phyloP scores from a whole-genome alignment of 2,797 vertebrate species.

The Antennarius maculatus region DNA sequence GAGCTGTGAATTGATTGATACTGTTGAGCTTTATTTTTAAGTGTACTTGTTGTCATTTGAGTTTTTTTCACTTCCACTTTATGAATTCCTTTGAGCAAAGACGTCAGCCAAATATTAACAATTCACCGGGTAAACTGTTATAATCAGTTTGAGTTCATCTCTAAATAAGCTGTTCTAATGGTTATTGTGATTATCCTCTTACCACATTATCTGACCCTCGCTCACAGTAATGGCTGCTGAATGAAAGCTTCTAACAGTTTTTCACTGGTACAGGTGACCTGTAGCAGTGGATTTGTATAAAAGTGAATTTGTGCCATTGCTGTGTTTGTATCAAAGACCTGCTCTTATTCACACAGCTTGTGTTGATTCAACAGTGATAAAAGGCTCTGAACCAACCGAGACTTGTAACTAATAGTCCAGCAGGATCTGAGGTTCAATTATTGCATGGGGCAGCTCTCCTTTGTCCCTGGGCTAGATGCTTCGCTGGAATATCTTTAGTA shows the following conservation, averaged over 20 bases:
- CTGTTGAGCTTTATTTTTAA: no score
- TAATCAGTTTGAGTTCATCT: neutral
- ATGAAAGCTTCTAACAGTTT: neutral
- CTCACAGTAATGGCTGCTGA: neutral
- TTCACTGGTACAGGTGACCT: neutral
- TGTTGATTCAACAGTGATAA: conserved; percentile 68
- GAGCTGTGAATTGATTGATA: no score
- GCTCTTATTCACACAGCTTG: conserved; percentile 45
- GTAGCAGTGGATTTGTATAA: conserved; percentile 20
- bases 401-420: conserved; percentile 73
- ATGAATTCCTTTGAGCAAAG: neutral
- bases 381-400: conserved; percentile 57
- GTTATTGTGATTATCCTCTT: neutral
- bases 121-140: no score
- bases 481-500: conserved; percentile 64
- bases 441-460: conserved; percentile 66
- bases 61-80: no score
- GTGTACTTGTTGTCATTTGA: no score
- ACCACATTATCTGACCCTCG: no score
- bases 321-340: conserved; percentile 55
- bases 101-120: neutral
- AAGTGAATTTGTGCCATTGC: conserved; percentile 18
- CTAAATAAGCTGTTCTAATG: neutral
- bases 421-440: conserved; percentile 76
- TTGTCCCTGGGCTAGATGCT: conserved; percentile 72